Percentiles rank a stretch among this genome's conserved stretches.
Conservation (phyloP, 2,888 invertebrate genomes). For the Xylota sylvarum region DNA sequence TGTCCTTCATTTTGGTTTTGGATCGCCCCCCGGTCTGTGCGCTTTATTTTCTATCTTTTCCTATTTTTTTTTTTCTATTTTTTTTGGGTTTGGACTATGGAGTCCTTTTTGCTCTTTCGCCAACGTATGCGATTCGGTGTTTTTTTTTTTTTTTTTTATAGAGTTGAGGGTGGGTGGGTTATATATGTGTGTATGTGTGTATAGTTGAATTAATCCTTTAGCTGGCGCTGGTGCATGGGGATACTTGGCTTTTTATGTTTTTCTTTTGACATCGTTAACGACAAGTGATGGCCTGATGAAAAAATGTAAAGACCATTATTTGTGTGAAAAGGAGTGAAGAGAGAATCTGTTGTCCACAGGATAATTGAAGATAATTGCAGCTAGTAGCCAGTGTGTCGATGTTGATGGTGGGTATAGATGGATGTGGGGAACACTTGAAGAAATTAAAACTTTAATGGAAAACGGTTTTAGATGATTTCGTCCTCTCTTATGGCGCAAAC, state of each 20-base stretch:
- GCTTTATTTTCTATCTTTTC: background rate
- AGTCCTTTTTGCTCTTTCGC: background rate
- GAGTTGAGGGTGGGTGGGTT: no score
- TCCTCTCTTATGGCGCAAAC: no score
- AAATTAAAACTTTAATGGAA: background rate
- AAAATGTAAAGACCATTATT: constrained; percentile 1
- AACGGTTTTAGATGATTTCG: background rate
- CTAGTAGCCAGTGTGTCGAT: background rate
- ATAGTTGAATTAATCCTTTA: constrained; percentile 31
- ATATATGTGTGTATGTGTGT: background rate
- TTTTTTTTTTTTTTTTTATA: no score
- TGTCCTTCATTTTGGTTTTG: constrained; percentile 22
- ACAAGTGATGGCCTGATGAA: constrained; percentile 37
- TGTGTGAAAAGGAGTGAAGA: background rate
- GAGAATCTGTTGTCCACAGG: background rate
- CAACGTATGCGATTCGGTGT: background rate
- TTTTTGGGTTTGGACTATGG: background rate
- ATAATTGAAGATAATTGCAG: constrained; percentile 16
- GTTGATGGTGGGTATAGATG: constrained; percentile 1
- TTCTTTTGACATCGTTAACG: constrained; percentile 50
- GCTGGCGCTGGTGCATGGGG: constrained; percentile 19
- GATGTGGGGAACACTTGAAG: background rate
- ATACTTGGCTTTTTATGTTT: constrained; percentile 40
- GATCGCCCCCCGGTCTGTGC: no score
- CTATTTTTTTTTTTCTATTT: background rate